A percentile compares a stretch with the other conserved stretches of the same genome.
Conservation (phyloP, 2,113 vertebrate species). For the Oryctolagus cuniculus region DNA sequence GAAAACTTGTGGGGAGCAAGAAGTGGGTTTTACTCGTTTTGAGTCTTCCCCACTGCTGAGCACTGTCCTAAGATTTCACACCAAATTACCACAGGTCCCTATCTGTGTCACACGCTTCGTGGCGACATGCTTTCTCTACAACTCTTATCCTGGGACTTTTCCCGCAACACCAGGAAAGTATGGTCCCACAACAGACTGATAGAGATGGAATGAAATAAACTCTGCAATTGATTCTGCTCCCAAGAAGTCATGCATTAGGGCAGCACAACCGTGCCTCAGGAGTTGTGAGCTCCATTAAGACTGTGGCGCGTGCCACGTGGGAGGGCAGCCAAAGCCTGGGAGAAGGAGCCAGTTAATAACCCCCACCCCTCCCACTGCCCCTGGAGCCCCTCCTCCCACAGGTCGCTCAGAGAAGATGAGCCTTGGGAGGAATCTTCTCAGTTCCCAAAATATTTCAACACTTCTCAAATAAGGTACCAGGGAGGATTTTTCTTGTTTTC, state of each 20-base stretch:
- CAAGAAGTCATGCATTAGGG: background rate
- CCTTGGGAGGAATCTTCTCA: background rate
- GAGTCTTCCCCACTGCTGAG: background rate
- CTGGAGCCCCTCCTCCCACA: background rate
- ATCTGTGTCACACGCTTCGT: background rate
- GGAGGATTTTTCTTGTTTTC: background rate
- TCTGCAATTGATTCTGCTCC: constrained; percentile 36
- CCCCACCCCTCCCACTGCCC: background rate
- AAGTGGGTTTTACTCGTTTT: background rate
- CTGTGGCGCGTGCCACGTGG: background rate
- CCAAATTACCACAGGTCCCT: background rate
- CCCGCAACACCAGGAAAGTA: background rate
- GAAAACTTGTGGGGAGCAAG: background rate
- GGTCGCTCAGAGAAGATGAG: background rate
- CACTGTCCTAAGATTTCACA: background rate
- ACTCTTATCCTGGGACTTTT: background rate
- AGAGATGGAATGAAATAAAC: background rate
- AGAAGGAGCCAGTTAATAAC: background rate
- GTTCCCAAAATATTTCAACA: background rate
- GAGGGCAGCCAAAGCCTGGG: background rate
- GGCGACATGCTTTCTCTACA: background rate
- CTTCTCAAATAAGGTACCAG: background rate
- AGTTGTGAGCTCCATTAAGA: background rate
- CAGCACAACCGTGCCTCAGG: background rate
- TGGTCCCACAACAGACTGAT: background rate